Evolutionary conservation across 2,113 vertebrate genomes (phyloP).

Genomic region (Odobenus rosmarus): DNA sequence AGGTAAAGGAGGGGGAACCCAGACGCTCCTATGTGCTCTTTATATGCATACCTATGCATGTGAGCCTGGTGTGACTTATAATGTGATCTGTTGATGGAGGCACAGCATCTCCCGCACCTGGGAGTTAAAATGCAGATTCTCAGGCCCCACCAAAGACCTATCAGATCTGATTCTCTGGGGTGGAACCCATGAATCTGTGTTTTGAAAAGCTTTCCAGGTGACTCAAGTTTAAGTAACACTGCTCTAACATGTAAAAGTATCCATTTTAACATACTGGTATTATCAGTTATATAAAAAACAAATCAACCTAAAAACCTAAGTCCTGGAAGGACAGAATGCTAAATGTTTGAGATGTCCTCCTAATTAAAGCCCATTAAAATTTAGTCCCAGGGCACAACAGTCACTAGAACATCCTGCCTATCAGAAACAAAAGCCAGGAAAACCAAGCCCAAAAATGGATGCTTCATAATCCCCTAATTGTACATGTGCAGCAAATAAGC

Average conservation of each 20-base stretch:
- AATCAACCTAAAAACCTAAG: background rate
- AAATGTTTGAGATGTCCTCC: background rate
- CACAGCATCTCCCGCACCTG: accelerated
- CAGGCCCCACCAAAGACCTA: background rate
- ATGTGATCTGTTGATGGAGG: background rate
- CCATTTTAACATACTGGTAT: background rate
- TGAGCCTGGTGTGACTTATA: background rate
- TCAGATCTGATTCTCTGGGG: background rate
- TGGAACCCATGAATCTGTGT: background rate
- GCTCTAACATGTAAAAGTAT: background rate
- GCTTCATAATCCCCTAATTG: background rate
- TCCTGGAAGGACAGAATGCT: background rate
- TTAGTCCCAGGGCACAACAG: background rate
- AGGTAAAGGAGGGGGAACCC: background rate
- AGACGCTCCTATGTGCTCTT: background rate
- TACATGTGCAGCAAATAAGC: background rate
- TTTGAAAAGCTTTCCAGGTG: background rate
- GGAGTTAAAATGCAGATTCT: background rate
- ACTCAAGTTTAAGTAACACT: conserved; percentile 17
- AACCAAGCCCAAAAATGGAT: background rate
- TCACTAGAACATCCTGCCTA: background rate
- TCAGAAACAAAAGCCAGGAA: conserved; percentile 1
- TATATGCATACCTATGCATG: background rate
- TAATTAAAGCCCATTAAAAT: background rate
- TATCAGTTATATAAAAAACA: background rate